Conservation (phyloP, 2,888 invertebrate genomes). For the Notodonta ziczac region DNA sequence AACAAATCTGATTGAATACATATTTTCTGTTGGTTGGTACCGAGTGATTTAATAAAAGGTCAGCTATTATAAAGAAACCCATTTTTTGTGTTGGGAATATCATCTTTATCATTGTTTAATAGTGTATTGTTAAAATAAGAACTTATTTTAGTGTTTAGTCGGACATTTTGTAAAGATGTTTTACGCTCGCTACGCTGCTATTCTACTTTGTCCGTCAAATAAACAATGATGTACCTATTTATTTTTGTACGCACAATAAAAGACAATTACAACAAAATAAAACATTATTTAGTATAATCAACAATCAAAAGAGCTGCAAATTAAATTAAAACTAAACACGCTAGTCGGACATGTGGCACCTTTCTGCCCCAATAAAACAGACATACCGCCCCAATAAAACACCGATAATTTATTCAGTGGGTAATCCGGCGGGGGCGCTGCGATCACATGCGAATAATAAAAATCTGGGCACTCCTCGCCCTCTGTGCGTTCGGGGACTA, state of each 20-base stretch:
- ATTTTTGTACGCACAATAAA: not conserved
- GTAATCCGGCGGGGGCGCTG: constrained; percentile 58
- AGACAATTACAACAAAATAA: constrained; percentile 1
- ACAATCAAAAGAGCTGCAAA: constrained; percentile 24
- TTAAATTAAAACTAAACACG: constrained; percentile 45
- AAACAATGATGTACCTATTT: too few relatives aligned
- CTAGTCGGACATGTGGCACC: constrained; percentile 36
- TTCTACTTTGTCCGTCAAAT: too few relatives aligned
- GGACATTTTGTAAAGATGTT: too few relatives aligned
- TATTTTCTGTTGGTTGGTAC: too few relatives aligned
- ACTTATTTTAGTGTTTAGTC: too few relatives aligned
- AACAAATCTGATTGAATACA: too few relatives aligned
- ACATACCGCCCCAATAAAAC: constrained; percentile 49
- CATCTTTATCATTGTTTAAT: too few relatives aligned
- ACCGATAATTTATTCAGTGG: constrained; percentile 67
- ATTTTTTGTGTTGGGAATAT: too few relatives aligned
- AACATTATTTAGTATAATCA: constrained; percentile 21
- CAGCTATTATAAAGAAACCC: too few relatives aligned
- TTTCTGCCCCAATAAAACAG: constrained; percentile 22
- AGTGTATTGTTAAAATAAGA: too few relatives aligned
- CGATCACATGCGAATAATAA: constrained; percentile 68
- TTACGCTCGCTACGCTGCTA: too few relatives aligned
- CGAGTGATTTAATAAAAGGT: too few relatives aligned
- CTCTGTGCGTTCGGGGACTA: constrained; percentile 28
- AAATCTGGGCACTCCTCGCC: constrained; percentile 63